Evolutionary conservation across 2,888 invertebrate genomes (phyloP), one percentile per base, ranked within the genome.

Genomic region (Pherbina coryleti): DNA sequence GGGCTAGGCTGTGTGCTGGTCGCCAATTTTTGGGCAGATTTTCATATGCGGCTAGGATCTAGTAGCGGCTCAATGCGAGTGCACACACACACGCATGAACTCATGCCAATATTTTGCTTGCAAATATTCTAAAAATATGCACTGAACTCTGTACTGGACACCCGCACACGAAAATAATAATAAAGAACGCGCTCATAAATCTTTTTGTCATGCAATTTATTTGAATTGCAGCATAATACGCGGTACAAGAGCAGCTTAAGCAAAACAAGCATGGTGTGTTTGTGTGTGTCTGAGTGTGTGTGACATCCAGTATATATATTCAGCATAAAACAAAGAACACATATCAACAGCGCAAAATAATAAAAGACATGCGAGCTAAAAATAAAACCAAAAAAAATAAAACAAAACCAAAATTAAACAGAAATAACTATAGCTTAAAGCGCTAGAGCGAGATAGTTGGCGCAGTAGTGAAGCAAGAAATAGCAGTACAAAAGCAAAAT

Each of bases 151-250:
- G 44, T 44, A 14, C 11, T 44, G 44, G 19, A 49, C 34, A 67
- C 67, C 34, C 19, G 22, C 22, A 71, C 17, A 17, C 19, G 64
- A 49, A 55, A 53, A 71, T 55, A 53, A 71, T 71, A 71, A 71
- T 70, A 71, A 71, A 71, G 55, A 28, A 31, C 70, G 70, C 70
- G 70, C 34, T 55, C 70, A 71, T 71, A 71, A 71, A 71, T 71
- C 70, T 71, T 71, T 55, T 55, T 55, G 70, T 71, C 31, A 53
- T 53, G 70, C 70, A 71, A 71, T 71, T 71, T 71, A 71, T 71
- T 71, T 51, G 70, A 71, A 71, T 22, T 71, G 70, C 31, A 71
- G 53, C 70, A 55, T 53, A 53, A 71, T 71, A 71, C 70, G 70
- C 31, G 31, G 9, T 25, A 19, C 66, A 19, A 60, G 2, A 60